Conservation (phyloP, 2,797 vertebrate species). For the Brotogeris chrysoptera region DNA sequence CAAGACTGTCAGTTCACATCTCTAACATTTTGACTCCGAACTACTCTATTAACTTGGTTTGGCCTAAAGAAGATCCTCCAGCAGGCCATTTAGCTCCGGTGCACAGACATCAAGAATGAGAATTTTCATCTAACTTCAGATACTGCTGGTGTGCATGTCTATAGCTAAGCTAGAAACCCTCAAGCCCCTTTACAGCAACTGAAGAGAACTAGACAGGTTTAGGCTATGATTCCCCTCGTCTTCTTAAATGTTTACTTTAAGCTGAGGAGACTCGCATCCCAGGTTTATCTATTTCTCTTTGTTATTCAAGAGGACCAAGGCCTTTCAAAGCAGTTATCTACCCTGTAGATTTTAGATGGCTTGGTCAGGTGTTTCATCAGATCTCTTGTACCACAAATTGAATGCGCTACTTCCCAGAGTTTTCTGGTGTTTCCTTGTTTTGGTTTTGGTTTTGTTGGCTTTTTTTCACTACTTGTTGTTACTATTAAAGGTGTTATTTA, state of each 20-base stretch:
- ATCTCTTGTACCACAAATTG: neutral
- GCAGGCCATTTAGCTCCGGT: neutral
- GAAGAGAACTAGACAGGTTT: neutral
- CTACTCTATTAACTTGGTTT: neutral
- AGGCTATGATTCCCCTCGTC: neutral
- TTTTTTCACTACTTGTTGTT: neutral
- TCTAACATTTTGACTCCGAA: neutral
- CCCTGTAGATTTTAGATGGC: neutral
- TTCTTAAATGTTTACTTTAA: neutral
- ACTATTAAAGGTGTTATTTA: neutral
- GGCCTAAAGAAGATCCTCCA: neutral
- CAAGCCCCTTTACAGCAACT: neutral
- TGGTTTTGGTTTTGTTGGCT: too few relatives aligned
- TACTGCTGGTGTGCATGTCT: neutral
- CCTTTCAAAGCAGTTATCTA: neutral
- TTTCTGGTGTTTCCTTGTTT: neutral
- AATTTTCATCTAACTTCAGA: neutral
- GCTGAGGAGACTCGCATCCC: neutral
- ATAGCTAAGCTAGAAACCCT: neutral
- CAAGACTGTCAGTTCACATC: neutral
- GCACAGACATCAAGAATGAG: neutral
- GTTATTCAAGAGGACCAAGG: neutral
- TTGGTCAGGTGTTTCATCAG: neutral
- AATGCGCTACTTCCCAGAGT: neutral
- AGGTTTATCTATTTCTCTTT: neutral